Base-by-base conservation (phyloP, 1,140 invertebrate species). In the Eriosoma lanigerum region DNA sequence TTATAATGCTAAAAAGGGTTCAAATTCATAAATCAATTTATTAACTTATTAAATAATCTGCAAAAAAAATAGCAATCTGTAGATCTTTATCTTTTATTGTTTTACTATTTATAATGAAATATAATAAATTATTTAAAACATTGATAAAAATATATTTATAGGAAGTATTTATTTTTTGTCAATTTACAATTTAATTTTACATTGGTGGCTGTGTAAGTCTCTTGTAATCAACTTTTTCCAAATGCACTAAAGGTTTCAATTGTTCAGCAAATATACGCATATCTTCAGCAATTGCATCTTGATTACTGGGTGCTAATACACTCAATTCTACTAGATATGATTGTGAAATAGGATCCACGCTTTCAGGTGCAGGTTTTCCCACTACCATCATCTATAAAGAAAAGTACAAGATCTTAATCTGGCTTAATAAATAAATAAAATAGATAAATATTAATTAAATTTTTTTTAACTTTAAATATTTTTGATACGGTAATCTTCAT, bases 401-500 rank as follows among this genome's bases (percentile, higher is more conserved):
- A 13, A 64, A 82, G 24, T 32, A n/a, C n/a, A n/a, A n/a, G n/a
- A n/a, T n/a, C n/a, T n/a, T n/a, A n/a, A n/a, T n/a, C n/a, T n/a
- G n/a, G n/a, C n/a, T 60, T 60, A 3, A 64, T n/a, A 19, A 64
- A 21, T 38, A 66, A 15, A 6, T 21, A 21, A 24, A 1, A 24
- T 38, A 44, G 38, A 64, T 46, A 78, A 86, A n/a, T n/a, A n/a
- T n/a, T n/a, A n/a, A n/a, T n/a, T n/a, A n/a, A n/a, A n/a, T n/a
- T n/a, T n/a, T n/a, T n/a, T n/a, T n/a, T n/a, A n/a, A 89, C 88
- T 84, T 95, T 96, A 83, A 94, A 96, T 15, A 99, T 92, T 87
- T 98, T 98, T 1, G 94, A 95, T 0, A 98, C 95, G 3, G 95
- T 97, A 3, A 98, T 93, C 86, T 98, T 98, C 94, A 98, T 97